Percentiles rank a stretch among this genome's conserved stretches.
These are phyloP conservation scores for Sminthurinus signatus DNA, from an alignment of 1,140 invertebrate species.

Conservation along the genomic window DNA sequence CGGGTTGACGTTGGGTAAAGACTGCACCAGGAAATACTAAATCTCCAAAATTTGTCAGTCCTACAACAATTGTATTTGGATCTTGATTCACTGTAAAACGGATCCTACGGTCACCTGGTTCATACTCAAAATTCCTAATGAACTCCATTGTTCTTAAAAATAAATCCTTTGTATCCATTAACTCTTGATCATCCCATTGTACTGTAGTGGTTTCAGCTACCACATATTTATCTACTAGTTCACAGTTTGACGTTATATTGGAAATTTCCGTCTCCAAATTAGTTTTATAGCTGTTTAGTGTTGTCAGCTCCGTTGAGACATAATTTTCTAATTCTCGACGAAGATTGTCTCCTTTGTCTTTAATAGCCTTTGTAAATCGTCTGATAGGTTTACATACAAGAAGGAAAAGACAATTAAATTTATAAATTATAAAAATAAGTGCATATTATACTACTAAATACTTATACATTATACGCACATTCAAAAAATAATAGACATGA, in stretches of 20 bases:
- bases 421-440: no score
- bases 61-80: conserved; percentile 77
- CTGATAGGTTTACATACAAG: conserved; percentile 48
- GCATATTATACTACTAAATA: no score
- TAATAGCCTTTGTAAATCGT: conserved; percentile 79
- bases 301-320: conserved; percentile 70
- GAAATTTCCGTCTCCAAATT: conserved; percentile 63
- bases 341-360: conserved; percentile 82
- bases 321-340: conserved; percentile 84
- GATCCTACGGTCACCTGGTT: conserved; percentile 76
- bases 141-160: conserved; percentile 90
- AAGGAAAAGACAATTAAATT: background rate
- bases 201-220: conserved; percentile 63
- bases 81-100: conserved; percentile 80
- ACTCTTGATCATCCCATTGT: conserved; percentile 73
- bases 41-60: conserved; percentile 78
- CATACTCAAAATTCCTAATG: conserved; percentile 86
- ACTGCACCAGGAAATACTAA: conserved; percentile 52
- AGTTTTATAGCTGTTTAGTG: conserved; percentile 52
- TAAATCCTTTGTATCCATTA: conserved; percentile 82
- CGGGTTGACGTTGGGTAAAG: background rate
- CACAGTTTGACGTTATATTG: conserved; percentile 91
- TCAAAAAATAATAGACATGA: no score
- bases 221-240: conserved; percentile 91
- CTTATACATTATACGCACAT: no score